Conservation (phyloP, 2,888 invertebrate species). For the Timema cristinae region DNA sequence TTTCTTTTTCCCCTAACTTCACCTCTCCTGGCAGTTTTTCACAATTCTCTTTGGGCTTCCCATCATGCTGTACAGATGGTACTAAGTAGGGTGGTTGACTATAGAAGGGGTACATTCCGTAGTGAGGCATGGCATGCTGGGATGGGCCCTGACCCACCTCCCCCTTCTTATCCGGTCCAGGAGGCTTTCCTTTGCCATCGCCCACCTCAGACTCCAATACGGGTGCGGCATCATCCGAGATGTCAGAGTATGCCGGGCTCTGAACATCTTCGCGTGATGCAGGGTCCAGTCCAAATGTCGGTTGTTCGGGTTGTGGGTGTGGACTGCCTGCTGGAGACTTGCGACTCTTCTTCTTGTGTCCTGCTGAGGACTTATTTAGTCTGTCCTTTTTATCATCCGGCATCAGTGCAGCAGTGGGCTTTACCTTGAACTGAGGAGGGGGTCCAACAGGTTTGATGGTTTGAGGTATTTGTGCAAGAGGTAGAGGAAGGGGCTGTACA, state of each 20-base stretch:
- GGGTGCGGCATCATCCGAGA: conserved; percentile 85
- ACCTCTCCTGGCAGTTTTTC: conserved; percentile 43
- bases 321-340: conserved; percentile 68
- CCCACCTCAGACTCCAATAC: conserved; percentile 37
- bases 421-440: conserved; percentile 60
- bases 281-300: conserved; percentile 47
- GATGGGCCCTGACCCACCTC: conserved; percentile 55
- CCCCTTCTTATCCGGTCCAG: conserved; percentile 54
- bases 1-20: conserved; percentile 43
- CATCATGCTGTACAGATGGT: conserved; percentile 56
- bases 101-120: conserved; percentile 84
- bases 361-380: conserved; percentile 39
- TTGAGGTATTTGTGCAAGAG: conserved; percentile 28
- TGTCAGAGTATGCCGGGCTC: conserved; percentile 96
- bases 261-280: conserved; percentile 69
- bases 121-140: conserved; percentile 61
- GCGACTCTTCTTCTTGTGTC: conserved; percentile 62
- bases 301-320: conserved; percentile 49
- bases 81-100: conserved; percentile 79
- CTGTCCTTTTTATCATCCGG: conserved; percentile 61
- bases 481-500: conserved; percentile 27
- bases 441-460: conserved; percentile 36
- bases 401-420: conserved; percentile 70
- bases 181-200: conserved; percentile 49
- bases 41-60: conserved; percentile 35